Base-by-base conservation (phyloP, 2,797 vertebrate genomes). In the Mus minutoides region DNA sequence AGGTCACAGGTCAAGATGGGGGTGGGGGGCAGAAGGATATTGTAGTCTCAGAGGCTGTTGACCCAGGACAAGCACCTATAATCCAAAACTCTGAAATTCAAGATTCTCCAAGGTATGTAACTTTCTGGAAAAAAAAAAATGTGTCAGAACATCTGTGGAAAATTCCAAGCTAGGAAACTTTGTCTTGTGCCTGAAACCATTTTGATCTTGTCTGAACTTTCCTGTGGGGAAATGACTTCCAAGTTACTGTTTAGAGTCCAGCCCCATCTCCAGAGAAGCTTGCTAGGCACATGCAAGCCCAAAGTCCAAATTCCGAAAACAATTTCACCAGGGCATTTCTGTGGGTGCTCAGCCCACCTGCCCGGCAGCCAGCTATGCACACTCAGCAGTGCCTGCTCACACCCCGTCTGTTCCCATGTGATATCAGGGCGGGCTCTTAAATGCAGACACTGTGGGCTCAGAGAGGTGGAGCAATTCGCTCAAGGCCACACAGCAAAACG, bases 301-400 rank as follows among this genome's bases (percentile, higher is more conserved):
- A 46, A 62, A 52, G 37, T 24, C 40, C 21, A 21, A 34, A 26
- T n/a, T 46, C 71, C 22, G 46, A 52, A 21, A 43, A 22, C 26
- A 14, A 21, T 34, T 24, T 31, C 4, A 24, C 31, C 16, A 3
- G 1, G 2, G 43, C 13, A 49, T 49, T 62, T 43, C 31, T 60
- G 6, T 1, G 2, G 17, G 5, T 4, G 0, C n/a, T 43, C 43
- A 11, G 83, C 16, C 19, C 46, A 46, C 46, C 6, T 31, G 37
- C 26, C 56, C 1, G 24, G 4, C 11, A 43, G 40, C 24, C 8
- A 37, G 49, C 58, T 2, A 46, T 0, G 0, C 64, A 29, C 0
- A 0, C 67, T 40, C 24, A 71, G 22, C 31, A 52, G 34, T 0
- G 13, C 46, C 54, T 7, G 1, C 14, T 4, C 46, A 73, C 3